Base-by-base conservation (phyloP, 2,113 vertebrate genomes). In the Copsychus sechellarum region DNA sequence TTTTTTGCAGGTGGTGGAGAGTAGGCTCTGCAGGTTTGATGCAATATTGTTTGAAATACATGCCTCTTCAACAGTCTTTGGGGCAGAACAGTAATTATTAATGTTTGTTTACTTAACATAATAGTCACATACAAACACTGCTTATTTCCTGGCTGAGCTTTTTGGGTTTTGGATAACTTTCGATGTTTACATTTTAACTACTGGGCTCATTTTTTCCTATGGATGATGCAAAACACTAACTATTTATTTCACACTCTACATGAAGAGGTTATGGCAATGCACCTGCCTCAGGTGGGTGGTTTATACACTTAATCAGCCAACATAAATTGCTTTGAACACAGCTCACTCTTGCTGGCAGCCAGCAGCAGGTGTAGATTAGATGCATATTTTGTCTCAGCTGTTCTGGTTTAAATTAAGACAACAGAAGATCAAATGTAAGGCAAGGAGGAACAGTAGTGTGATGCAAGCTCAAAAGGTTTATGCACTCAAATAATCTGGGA, bases 231-330 rank as follows among this genome's bases (percentile, higher is more conserved):
- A 92, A 95, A 54, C n/a, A 53, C 20, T 67, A 90, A 53, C 83
- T 67, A 95, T 65, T 91, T 88, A 25, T 96, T 94, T 96, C 60
- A 17, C 29, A 65, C 34, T 91, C 31, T 88, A 57, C 77, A 57
- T 73, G 36, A 69, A 90, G 50, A 25, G 25, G 76, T 80, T 87
- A 65, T 17, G 15, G 71, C 53, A 92, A 18, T 79, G 79, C 66
- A 80, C 88, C 62, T 81, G 66, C 42, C 87, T 93, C 60, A 58
- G 58, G 72, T 92, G 48, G 15, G 70, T 96, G 77, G 70, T 96
- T 96, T 96, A 70, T 91, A 38, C 88, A 65, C 81, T 97, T 96
- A 96, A 92, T 79, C 50, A 96, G 88, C 71, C 89, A 96, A 45
- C 70, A 67, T 50, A 97, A 96, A 96, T 95, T 94, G 47, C 54